Conservation (phyloP, 2,113 vertebrate species). For the Zosterops hypoxanthus region DNA sequence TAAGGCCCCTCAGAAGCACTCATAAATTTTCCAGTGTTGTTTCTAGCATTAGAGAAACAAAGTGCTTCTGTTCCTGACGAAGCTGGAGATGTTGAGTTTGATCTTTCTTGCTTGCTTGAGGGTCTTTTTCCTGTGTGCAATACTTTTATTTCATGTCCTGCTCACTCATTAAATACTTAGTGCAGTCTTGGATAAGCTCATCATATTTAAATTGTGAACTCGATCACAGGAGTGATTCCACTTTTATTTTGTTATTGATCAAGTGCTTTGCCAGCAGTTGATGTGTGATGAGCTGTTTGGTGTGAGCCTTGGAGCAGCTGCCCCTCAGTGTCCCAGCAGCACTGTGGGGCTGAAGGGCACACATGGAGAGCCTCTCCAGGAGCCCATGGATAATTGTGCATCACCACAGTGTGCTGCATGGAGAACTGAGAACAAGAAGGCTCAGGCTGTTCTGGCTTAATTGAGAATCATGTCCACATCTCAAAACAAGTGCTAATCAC, state of each 20-base stretch:
- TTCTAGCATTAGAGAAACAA: background rate
- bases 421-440: background rate
- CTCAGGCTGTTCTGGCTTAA: background rate
- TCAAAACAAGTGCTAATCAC: background rate
- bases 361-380: background rate
- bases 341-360: background rate
- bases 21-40: background rate
- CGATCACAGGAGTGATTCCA: background rate
- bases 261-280: background rate
- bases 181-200: background rate
- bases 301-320: background rate
- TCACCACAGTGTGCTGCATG: fast-evolving
- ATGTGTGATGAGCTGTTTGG: background rate
- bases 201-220: background rate
- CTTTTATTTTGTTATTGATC: background rate
- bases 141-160: background rate
- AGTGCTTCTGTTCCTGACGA: background rate
- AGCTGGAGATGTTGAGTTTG: background rate
- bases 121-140: background rate
- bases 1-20: background rate
- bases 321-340: background rate
- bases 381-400: background rate
- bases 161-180: background rate
- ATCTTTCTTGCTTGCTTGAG: background rate
- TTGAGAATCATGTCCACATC: background rate